phyloP scores from a whole-genome alignment of 2,888 invertebrate genomes.

The Sinelater perroti region DNA sequence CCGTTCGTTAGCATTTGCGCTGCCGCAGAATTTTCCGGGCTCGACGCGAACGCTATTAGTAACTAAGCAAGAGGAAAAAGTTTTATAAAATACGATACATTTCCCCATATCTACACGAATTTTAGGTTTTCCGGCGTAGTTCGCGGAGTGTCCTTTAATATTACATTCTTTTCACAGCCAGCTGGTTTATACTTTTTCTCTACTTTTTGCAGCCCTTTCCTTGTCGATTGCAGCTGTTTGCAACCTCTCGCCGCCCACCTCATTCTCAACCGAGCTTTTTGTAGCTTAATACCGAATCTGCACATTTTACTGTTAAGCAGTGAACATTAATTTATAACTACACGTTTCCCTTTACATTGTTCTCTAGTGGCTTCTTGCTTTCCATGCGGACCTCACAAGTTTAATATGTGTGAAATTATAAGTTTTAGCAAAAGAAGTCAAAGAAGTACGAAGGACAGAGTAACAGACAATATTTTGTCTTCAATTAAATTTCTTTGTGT shows the following conservation, averaged over 20 bases:
- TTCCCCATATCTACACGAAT: conserved; percentile 14
- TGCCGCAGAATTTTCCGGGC: too few relatives aligned
- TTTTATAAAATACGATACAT: conserved; percentile 1
- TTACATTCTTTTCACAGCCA: conserved; percentile 23
- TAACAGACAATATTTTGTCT: too few relatives aligned
- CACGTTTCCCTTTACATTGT: conserved; percentile 7
- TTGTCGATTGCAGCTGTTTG: conserved; percentile 21
- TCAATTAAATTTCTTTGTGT: too few relatives aligned
- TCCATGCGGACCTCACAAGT: too few relatives aligned
- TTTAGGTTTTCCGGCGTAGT: conserved; percentile 6
- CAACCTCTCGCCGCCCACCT: conserved; percentile 15
- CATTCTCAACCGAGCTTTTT: conserved; percentile 15
- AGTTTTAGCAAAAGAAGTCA: too few relatives aligned
- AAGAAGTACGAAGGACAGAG: too few relatives aligned
- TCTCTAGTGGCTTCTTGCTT: too few relatives aligned
- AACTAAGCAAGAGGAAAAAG: not conserved
- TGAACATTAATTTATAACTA: conserved; percentile 16
- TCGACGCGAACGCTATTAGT: too few relatives aligned
- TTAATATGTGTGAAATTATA: too few relatives aligned
- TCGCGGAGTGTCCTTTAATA: conserved; percentile 17
- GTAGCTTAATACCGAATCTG: conserved; percentile 11
- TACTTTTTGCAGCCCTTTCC: conserved; percentile 17
- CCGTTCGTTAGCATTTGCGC: too few relatives aligned
- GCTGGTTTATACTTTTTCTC: conserved; percentile 12
- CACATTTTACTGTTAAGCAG: conserved; percentile 20